Conservation (phyloP, 1,140 invertebrate genomes). For the Thereuonema tuberculata region DNA sequence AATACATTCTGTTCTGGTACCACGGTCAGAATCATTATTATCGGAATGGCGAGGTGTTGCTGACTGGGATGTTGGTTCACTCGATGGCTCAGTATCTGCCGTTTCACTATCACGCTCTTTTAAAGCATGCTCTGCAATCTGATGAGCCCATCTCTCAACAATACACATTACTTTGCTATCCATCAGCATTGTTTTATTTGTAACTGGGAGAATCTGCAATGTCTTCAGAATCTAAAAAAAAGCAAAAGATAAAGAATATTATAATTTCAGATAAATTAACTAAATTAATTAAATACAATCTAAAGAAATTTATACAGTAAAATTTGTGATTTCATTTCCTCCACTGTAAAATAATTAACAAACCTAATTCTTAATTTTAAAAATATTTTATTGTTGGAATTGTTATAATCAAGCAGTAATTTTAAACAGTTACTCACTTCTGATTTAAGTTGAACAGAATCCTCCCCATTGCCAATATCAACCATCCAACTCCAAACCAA, state of each 20-base stretch:
- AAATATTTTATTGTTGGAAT: too few relatives aligned
- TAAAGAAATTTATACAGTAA: too few relatives aligned
- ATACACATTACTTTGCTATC: slow-evolving; percentile 68
- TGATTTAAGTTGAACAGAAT: slow-evolving; percentile 32
- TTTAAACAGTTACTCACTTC: slow-evolving; percentile 40
- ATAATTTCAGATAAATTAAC: neutral
- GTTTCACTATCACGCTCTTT: slow-evolving; percentile 3
- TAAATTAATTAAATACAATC: neutral
- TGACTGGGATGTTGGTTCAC: slow-evolving; percentile 12
- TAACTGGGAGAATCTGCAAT: slow-evolving; percentile 66
- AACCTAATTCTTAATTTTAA: too few relatives aligned
- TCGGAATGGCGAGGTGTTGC: slow-evolving; percentile 3
- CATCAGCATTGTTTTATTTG: slow-evolving; percentile 80
- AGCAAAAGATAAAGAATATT: neutral
- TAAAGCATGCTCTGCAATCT: neutral
- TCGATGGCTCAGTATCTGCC: slow-evolving; percentile 15
- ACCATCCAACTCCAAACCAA: slow-evolving; percentile 85
- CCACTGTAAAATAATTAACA: too few relatives aligned
- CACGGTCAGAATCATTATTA: slow-evolving; percentile 1
- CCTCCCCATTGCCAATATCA: slow-evolving; percentile 35
- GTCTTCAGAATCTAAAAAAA: slow-evolving; percentile 57
- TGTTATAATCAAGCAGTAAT: too few relatives aligned
- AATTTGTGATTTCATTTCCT: too few relatives aligned
- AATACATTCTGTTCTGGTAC: slow-evolving; percentile 20
- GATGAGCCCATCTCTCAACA: slow-evolving; percentile 59